Percentiles rank a stretch among this genome's conserved stretches.
Evolutionary conservation across 2,113 vertebrate genomes (phyloP).

Genomic region (Pongo abelii): DNA sequence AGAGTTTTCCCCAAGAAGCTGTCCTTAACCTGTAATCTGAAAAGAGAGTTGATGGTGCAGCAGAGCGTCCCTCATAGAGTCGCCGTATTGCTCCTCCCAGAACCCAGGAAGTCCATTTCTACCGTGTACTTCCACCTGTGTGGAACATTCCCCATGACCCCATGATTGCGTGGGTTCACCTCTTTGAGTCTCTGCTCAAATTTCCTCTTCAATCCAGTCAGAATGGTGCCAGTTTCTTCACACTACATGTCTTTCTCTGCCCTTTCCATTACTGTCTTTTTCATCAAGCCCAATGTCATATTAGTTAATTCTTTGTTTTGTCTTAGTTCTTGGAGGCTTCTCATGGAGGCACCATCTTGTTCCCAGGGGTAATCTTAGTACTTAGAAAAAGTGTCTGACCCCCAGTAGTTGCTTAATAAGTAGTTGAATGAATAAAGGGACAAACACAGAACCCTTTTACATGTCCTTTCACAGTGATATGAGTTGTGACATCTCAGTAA

Average conservation of each 20-base stretch:
- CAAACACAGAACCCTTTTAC: not conserved
- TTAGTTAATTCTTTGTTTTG: not conserved
- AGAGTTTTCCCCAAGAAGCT: not conserved
- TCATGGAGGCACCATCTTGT: accelerated
- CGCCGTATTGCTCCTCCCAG: not conserved
- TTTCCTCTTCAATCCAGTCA: not conserved
- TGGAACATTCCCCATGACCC: accelerated
- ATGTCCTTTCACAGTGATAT: not conserved
- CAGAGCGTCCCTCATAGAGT: not conserved
- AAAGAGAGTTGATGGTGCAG: not conserved
- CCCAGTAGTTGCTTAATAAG: too few species aligned
- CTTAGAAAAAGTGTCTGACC: not conserved
- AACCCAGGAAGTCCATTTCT: accelerated
- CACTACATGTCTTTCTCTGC: accelerated
- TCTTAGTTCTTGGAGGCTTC: accelerated
- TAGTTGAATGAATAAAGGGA: not conserved
- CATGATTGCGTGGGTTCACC: accelerated
- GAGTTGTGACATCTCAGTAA: not conserved
- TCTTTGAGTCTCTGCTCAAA: not conserved
- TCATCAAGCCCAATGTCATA: not conserved
- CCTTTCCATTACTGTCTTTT: not conserved
- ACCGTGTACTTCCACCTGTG: accelerated
- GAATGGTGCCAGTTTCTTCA: accelerated
- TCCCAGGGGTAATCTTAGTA: not conserved
- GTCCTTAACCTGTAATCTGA: not conserved